These are phyloP conservation scores for Phortica okadai DNA, from an alignment of 2,888 invertebrate genomes.

Conservation along the genomic window DNA sequence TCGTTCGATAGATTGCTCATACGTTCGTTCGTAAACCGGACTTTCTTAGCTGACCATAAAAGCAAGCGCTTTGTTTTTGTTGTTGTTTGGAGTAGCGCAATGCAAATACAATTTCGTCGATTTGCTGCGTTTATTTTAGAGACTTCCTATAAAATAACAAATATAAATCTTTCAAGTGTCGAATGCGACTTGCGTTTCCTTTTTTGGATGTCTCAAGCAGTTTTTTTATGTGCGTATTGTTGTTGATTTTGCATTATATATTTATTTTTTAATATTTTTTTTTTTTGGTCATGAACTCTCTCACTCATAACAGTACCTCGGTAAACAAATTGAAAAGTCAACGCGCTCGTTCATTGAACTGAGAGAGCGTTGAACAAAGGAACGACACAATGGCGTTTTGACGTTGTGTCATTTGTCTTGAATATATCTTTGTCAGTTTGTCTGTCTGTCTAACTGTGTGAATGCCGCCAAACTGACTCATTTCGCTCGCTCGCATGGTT, in stretches of 20 bases:
- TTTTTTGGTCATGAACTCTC: constrained; percentile 7
- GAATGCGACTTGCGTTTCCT: constrained; percentile 53
- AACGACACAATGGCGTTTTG: background rate
- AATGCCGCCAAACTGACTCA: background rate
- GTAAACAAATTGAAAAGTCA: constrained; percentile 17
- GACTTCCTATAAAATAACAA: constrained; percentile 60
- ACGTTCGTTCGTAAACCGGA: background rate
- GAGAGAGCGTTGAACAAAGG: constrained; percentile 14
- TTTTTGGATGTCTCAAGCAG: constrained; percentile 45
- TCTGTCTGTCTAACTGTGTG: background rate
- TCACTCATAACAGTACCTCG: constrained; percentile 18
- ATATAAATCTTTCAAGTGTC: constrained; percentile 52
- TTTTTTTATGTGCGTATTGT: background rate
- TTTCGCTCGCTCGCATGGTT: background rate
- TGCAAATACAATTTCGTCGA: constrained; percentile 29
- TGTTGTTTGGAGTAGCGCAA: background rate
- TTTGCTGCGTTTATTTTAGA: constrained; percentile 46
- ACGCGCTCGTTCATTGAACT: constrained; percentile 29
- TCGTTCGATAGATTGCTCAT: background rate
- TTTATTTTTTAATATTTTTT: background rate
- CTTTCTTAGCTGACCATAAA: constrained; percentile 16
- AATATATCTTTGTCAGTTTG: background rate
- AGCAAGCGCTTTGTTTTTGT: background rate
- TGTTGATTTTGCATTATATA: background rate
- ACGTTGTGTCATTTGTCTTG: background rate